Evolutionary conservation across 2,113 vertebrate species (phyloP).

Genomic region (human): DNA sequence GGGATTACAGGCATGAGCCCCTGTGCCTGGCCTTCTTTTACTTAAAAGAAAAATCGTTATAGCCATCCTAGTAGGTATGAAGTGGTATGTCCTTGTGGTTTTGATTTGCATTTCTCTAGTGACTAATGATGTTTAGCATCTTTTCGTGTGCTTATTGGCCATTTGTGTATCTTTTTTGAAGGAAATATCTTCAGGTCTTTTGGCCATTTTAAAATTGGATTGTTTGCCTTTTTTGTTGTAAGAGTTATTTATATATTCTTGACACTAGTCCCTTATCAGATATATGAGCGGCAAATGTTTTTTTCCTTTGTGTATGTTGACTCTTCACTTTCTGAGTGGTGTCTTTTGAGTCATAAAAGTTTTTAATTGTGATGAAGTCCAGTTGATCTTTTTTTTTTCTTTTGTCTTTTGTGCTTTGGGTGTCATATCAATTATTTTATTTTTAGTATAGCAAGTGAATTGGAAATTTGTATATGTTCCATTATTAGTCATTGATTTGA

Average conservation of each 20-base stretch:
- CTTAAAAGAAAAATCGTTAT: not conserved
- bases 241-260: not conserved
- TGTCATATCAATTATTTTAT: constrained; percentile 8
- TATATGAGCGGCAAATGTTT: constrained; percentile 15
- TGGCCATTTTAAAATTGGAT: not conserved
- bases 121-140: not conserved
- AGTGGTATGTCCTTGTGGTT: constrained; percentile 7
- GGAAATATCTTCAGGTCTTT: constrained; percentile 8
- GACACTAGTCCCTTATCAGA: not conserved
- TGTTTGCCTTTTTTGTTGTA: not conserved
- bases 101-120: not conserved
- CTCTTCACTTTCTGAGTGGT: not conserved
- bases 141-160: not conserved
- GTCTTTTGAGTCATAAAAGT: constrained; percentile 20
- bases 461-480: not conserved
- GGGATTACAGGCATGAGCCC: no score
- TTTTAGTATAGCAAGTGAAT: constrained; percentile 29
- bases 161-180: constrained; percentile 2
- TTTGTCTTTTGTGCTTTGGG: not conserved
- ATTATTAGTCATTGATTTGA: constrained; percentile 38
- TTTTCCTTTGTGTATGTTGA: not conserved
- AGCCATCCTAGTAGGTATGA: not conserved
- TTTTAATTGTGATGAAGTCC: constrained; percentile 39
- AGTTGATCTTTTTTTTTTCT: not conserved
- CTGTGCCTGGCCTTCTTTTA: no score